Evolutionary conservation across 2,113 vertebrate genomes (phyloP), one percentile per base, ranked within the genome.

Genomic region (Callocephalon fimbriatum): DNA sequence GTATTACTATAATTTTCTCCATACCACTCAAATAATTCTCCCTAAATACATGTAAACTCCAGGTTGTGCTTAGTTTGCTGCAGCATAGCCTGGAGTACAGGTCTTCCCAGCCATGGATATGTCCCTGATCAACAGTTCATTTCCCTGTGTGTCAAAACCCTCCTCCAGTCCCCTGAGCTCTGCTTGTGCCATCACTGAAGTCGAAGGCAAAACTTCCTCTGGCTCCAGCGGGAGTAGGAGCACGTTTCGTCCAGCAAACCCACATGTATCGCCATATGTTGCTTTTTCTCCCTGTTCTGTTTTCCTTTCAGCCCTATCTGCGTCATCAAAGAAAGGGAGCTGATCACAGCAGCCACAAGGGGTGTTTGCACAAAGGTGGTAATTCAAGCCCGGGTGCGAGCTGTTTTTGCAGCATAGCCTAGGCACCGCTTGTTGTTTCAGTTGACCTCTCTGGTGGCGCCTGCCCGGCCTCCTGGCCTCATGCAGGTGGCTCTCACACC

Each of bases 321-420:
- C 92, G 38, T 50, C 88, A 88, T 93, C 95, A 67, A 4, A 86
- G 88, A 4, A 29, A 37, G 67, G 80, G 88, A 67, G 90, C 78
- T 63, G 92, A 17, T 74, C 44, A 8, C 8, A 29, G 92, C 86
- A 73, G 86, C 83, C 58, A 18, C 4, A 7, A 25, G 1, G 75
- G 59, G 5, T 86, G 96, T 96, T 95, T 95, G 91, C 92, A 91
- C 94, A 97, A 68, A 84, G 95, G 88, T 27, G 3, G 95, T 96
- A 93, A 95, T 37, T 95, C 94, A 92, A 96, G 94, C 75, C 83
- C 82, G 1, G 38, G 90, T 20, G 14, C 7, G 82, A 74, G 95
- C 96, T 95, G 97, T 91, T 87, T 87, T 91, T 92, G 92, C 95
- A 95, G 79, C 10, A 48, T 81, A 83, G 95, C 94, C 90, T 65